Base-by-base conservation (phyloP, 2,888 invertebrate genomes). In the Drosophila anomalata region DNA sequence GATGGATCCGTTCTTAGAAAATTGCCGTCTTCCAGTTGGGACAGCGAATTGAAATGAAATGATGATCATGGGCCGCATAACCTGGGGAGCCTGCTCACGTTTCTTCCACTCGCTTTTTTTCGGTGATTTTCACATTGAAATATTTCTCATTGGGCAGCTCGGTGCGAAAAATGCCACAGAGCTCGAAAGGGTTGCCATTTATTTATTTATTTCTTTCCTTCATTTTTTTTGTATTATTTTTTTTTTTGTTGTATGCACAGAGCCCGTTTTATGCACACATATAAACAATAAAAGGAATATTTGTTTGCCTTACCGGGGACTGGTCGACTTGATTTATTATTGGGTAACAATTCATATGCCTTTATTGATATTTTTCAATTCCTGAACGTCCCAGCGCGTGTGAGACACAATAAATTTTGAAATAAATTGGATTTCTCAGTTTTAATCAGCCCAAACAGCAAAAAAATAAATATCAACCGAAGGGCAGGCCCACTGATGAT, bases 341-440 rank as follows among this genome's bases (percentile, higher is more conserved):
- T 85, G 84, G 88, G 88, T 86, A 87, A 85, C 88, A 87, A 87
- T 84, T 84, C 87, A 85, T 84, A 82, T 84, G 81, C 81, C 87
- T 82, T 82, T 82, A 82, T 82, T 82, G 81, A 82, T 82, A 82
- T 82, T 82, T 81, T 82, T 87, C 84, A 82, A 82, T 82, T 82
- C 81, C 81, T 82, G 78, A 73, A 87, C 81, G 81, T 86, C 84
- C 50, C 75, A 67, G 77, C 76, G 84, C 87, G 81, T 82, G 81
- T 82, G 81, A 82, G 81, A 85, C 83, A 84, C 87, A 84, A 84
- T 87, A 87, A 85, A 87, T 87, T 87, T 86, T 86, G 84, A 87
- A 85, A 85, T 85, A 85, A 85, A 85, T 85, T 87, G 88, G 86
- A 80, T 85, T 87, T 83, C 87, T 80, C 80, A 86, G 86, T 84